Evolutionary conservation across 2,888 invertebrate genomes (phyloP), one percentile per base, ranked within the genome.

Genomic region (Barypeithes pellucidus): DNA sequence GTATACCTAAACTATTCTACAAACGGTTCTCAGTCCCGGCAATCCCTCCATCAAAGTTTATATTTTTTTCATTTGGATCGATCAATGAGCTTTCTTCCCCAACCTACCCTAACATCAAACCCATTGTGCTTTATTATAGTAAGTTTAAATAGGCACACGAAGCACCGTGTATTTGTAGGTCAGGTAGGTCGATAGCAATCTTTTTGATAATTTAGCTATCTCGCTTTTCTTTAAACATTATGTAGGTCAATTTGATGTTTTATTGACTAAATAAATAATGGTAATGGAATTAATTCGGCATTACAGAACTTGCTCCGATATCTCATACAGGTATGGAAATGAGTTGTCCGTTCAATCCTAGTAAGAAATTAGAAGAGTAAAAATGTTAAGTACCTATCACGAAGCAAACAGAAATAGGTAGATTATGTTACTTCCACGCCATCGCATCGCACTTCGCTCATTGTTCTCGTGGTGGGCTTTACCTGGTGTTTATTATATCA

Each of bases 151-250:
- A 20, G 47, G 47, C 47, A 47, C 47, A 47, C 47, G 47, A 47
- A 47, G 18, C 47, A 47, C 20, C 20, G 18, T 20, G 20, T 18
- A 9, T 47, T 47, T 47, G 47, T 47, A 47, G 47, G 47, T 47
- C 47, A 47, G 47, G 43, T 47, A 47, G 47, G 47, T 47, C 47
- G 47, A 47, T 47, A 47, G 8, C 47, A 47, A 20, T 47, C 47
- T 47, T 18, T 47, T 47, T 20, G 7, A 47, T 47, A 47, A 47
- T 47, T 20, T 18, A 47, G 47, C 20, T 20, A 18, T 47, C 20
- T 20, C 3, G 18, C 12, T 47, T n/a, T 20, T 20, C 47, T 20
- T 18, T 47, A 16, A 16, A 14, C 18, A 3, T 18, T 20, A 47
- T 47, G 4, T 47, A 47, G 47, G 47, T 11, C 47, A 47, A 47